Base-by-base conservation (phyloP, 2,888 invertebrate species). In the Eupithecia tripunctaria region DNA sequence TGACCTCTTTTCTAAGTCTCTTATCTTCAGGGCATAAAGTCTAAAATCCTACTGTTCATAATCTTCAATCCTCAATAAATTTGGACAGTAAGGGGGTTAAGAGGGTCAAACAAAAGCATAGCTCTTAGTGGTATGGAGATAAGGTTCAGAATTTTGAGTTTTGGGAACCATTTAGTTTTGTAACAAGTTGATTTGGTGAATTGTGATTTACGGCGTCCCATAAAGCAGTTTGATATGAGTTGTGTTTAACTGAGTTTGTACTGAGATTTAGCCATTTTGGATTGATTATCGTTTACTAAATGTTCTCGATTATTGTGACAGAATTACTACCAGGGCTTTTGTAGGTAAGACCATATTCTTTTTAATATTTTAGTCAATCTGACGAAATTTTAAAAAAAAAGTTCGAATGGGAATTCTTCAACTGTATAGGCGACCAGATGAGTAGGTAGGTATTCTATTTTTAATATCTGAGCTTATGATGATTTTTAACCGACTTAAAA, bases 131-230 rank as follows among this genome's bases (percentile, higher is more conserved):
- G 0, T 14, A 14, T 66, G 27, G 36, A 0, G 0, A 27, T 71
- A 74, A 21, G 47, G 68, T 66, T 64, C 59, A 70, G 38, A 56
- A 56, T 51, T 43, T 72, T 18, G 67, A 38, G 7, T 67, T 29
- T 18, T 7, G 15, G 18, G 60, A 18, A 8, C 1, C 27, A 60
- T 79, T 38, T 63, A 76, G 79, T 85, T 85, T 76, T 82, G 82
- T 84, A 82, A 84, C 75, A 82, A 84, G 73, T 73, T 73, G 76
- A 78, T 81, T 79, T 74, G 78, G 78, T 82, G 73, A 79, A 82
- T 82, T 79, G 70, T 78, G 79, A 82, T 85, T 84, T 84, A 82
- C 71, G 38, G 12, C 38, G 43, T 68, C 70, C 65, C 69, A 36
- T 67, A 76, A 70, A 75, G 67, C 41, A 12, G 66, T 60, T 73